phyloP scores from a whole-genome alignment of 2,888 invertebrate species.

The Allygus modestus region DNA sequence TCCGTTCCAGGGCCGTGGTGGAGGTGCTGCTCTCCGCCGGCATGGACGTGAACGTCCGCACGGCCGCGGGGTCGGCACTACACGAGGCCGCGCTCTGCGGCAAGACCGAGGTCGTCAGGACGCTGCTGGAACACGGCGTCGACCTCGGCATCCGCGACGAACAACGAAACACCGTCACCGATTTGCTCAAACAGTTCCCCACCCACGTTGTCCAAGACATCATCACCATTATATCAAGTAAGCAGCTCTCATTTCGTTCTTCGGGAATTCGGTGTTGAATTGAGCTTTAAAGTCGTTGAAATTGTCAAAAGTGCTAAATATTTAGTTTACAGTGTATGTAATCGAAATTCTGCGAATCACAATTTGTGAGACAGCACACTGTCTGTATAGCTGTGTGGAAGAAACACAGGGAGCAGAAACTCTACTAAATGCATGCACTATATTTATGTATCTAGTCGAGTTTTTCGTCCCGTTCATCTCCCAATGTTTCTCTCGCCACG shows the following conservation, averaged over 20 bases:
- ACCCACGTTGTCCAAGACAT: slow-evolving; percentile 93
- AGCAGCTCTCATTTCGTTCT: slow-evolving; percentile 73
- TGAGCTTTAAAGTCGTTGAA: no score
- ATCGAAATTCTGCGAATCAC: no score
- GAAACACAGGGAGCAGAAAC: no score
- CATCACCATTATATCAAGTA: slow-evolving; percentile 89
- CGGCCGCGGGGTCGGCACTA: slow-evolving; percentile 92
- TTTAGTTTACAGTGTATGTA: no score
- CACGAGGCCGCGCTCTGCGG: slow-evolving; percentile 97
- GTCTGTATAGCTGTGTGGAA: no score
- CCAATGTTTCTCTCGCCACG: no score
- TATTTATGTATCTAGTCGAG: no score
- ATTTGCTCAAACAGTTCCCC: slow-evolving; percentile 92
- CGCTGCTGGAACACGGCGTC: slow-evolving; percentile 88
- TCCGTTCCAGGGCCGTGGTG: slow-evolving; percentile 86
- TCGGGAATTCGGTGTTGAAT: no score
- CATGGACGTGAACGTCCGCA: slow-evolving; percentile 91
- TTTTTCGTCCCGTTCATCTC: no score
- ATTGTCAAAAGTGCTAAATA: no score
- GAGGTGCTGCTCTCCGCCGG: slow-evolving; percentile 89
- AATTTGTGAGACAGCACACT: no score
- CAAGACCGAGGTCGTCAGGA: slow-evolving; percentile 91
- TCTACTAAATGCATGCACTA: background rate
- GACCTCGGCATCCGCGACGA: slow-evolving; percentile 89
- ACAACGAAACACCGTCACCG: slow-evolving; percentile 90